Base-by-base conservation (phyloP, 2,888 invertebrate genomes). In the Thera obeliscata region DNA sequence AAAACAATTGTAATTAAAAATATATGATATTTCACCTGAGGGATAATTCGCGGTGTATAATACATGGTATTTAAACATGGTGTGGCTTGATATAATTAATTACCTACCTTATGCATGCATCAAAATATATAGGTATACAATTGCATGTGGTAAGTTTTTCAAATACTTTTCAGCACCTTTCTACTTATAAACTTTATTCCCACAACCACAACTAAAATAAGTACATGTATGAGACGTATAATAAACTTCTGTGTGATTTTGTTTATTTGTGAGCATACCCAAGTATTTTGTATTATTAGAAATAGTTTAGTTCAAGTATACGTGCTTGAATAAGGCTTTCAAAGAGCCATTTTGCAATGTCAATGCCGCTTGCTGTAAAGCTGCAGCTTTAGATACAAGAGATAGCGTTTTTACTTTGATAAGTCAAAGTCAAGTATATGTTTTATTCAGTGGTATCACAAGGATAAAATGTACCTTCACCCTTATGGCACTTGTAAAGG, bases 271-370 rank as follows among this genome's bases (percentile, higher is more conserved):
- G 64, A 36, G 69, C 66, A 55, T 22, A 54, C 55, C 63, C 60
- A 63, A 57, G 69, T 71, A 73, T 75, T 75, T 67, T 74, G 71
- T 76, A 75, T 76, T 73, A 81, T 79, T 80, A 81, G 81, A 82
- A 78, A 76, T 78, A 80, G 78, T 76, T 78, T 76, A 78, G 78
- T 78, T 74, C 73, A 74, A 75, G 70, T 78, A 76, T 73, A 73
- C 73, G 74, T 76, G 75, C 71, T 76, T 77, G 85, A 83, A 88
- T 85, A 87, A 83, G 85, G 83, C 82, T 85, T 86, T 88, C 84
- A 84, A 84, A 81, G 72, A 80, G 73, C 81, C 80, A 79, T 84
- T 83, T 82, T 82, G 81, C 84, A 82, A 86, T 83, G 85, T 85
- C 86, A 82, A 83, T 84, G 85, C 78, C 78, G 80, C 75, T 77